phyloP scores from a whole-genome alignment of 2,888 invertebrate species.

The Timandra comae region DNA sequence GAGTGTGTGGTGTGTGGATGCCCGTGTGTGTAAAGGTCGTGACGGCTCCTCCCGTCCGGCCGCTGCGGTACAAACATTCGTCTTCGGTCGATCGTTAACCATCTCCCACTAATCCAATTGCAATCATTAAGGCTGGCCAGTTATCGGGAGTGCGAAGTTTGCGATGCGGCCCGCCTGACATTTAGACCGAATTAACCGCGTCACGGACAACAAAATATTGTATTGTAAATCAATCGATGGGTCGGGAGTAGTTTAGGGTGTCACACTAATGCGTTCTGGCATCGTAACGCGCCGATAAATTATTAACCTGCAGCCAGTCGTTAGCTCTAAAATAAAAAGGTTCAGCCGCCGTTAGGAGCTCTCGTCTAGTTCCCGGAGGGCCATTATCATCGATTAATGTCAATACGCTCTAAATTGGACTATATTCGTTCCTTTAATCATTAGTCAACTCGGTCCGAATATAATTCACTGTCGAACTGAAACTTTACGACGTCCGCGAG shows the following conservation, averaged over 20 bases:
- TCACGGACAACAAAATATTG: constrained; percentile 14
- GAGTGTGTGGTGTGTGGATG: constrained; percentile 32
- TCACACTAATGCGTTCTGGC: constrained; percentile 32
- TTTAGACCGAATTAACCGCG: not conserved
- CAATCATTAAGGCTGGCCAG: too few species aligned
- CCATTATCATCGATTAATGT: constrained; percentile 48
- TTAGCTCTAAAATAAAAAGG: constrained; percentile 28
- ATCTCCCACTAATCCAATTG: too few species aligned
- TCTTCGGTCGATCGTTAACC: too few species aligned
- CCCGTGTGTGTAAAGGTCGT: constrained; percentile 37
- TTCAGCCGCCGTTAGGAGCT: constrained; percentile 30
- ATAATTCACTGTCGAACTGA: constrained; percentile 64
- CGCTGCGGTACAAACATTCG: not conserved
- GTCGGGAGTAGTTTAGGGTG: constrained; percentile 25
- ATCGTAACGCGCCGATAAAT: constrained; percentile 29
- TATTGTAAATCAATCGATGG: constrained; percentile 32
- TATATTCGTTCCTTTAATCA: constrained; percentile 37
- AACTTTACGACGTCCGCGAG: constrained; percentile 54
- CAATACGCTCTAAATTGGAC: constrained; percentile 46
- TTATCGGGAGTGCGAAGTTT: too few species aligned
- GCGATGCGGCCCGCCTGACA: too few species aligned
- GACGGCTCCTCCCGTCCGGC: constrained; percentile 26
- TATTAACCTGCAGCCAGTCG: constrained; percentile 24
- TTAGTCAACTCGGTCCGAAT: constrained; percentile 57
- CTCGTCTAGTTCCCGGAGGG: constrained; percentile 27